Evolutionary conservation across 2,888 invertebrate species (phyloP).

Genomic region (Gymnocheta viridis): DNA sequence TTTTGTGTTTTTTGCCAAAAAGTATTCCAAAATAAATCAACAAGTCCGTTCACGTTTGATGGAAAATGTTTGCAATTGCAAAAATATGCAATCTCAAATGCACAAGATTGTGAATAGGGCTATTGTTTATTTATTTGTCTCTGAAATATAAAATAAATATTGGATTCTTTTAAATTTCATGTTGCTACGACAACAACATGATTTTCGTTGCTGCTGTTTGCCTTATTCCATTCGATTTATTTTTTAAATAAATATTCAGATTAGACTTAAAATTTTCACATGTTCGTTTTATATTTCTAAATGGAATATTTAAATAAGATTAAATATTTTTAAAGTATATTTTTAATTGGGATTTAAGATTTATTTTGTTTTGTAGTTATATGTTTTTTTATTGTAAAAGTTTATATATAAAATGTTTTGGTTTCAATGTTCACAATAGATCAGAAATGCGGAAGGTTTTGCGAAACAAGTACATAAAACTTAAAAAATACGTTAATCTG

Average conservation of each 20-base stretch:
- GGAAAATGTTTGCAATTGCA: too few relatives aligned
- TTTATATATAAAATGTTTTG: neutral
- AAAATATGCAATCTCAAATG: too few relatives aligned
- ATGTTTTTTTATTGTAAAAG: neutral
- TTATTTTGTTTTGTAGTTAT: neutral
- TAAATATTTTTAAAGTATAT: neutral
- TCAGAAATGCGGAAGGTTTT: too few relatives aligned
- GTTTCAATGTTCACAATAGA: too few relatives aligned
- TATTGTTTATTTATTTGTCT: neutral
- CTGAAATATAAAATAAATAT: conserved; percentile 22
- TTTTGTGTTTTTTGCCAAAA: too few relatives aligned
- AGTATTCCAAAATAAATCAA: too few relatives aligned
- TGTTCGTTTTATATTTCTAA: conserved; percentile 1
- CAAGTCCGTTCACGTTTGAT: too few relatives aligned
- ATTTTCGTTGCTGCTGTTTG: neutral
- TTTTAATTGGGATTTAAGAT: neutral
- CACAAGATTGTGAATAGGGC: too few relatives aligned
- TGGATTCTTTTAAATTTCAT: neutral
- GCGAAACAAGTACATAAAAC: too few relatives aligned
- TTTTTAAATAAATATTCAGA: conserved; percentile 27
- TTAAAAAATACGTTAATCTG: too few relatives aligned
- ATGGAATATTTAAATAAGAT: conserved; percentile 13
- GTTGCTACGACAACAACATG: conserved; percentile 3
- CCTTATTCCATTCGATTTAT: neutral
- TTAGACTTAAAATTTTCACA: neutral